Evolutionary conservation across 1,140 invertebrate genomes (phyloP).

Genomic region (Laupala kohalensis): DNA sequence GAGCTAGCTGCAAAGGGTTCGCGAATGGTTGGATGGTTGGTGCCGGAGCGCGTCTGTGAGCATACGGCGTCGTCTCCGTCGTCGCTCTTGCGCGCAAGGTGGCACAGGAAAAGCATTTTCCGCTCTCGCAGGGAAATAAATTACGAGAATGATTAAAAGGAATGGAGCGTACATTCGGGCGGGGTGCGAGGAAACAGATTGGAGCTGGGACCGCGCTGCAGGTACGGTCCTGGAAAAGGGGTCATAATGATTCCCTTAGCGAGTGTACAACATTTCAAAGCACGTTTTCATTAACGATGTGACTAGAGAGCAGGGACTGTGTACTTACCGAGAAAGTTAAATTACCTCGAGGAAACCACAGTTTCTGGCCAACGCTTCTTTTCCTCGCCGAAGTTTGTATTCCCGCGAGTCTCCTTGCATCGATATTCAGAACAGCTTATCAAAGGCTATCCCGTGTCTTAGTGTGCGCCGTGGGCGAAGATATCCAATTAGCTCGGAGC

Average conservation of each 20-base stretch:
- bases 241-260: not conserved
- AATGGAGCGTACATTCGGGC: not conserved
- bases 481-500: not conserved
- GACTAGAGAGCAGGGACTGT: not conserved
- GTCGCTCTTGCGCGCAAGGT: not conserved
- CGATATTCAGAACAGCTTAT: not conserved
- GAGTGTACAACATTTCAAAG: not conserved
- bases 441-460: not conserved
- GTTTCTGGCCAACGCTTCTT: not conserved
- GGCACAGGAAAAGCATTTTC: not conserved
- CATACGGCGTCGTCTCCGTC: not conserved
- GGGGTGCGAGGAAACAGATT: not conserved
- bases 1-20: too few species aligned
- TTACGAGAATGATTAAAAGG: not conserved
- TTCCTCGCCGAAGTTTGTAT: not conserved
- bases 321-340: not conserved
- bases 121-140: not conserved
- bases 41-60: too few species aligned
- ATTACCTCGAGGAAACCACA: not conserved
- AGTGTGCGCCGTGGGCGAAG: not conserved
- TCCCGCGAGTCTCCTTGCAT: not conserved
- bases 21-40: too few species aligned
- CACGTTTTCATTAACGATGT: not conserved
- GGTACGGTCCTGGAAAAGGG: not conserved
- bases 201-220: not conserved